Evolutionary conservation across 2,113 vertebrate species (phyloP).

Genomic region (Ascaphus truei): DNA sequence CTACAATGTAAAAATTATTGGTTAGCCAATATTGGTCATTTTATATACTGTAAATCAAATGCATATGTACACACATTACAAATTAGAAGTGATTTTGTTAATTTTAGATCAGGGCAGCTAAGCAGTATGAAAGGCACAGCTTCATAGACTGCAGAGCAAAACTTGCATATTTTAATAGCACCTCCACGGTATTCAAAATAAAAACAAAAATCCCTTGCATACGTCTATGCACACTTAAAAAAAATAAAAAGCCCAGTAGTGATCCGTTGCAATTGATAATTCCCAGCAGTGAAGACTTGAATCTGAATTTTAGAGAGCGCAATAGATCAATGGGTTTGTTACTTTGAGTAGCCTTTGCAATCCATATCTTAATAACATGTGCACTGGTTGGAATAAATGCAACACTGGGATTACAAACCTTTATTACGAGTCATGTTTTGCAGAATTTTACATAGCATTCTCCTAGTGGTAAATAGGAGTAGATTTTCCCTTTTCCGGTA

Average conservation of each 20-base stretch:
- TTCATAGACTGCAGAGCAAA: no score
- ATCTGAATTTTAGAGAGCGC: conserved; percentile 14
- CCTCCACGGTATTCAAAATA: neutral
- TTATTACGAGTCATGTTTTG: conserved; percentile 10
- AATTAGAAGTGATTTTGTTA: no score
- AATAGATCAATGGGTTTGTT: conserved; percentile 16
- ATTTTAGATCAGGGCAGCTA: no score
- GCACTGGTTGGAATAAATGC: neutral
- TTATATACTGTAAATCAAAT: no score
- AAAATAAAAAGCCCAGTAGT: neutral
- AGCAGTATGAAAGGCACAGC: no score
- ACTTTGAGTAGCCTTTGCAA: neutral
- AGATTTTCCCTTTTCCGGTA: neutral
- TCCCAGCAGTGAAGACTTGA: neutral
- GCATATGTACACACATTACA: no score
- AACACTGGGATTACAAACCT: conserved; percentile 7
- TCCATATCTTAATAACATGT: conserved; percentile 18
- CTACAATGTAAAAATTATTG: no score
- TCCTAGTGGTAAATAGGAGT: neutral
- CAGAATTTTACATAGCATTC: neutral
- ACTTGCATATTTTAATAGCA: neutral
- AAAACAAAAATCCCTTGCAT: neutral
- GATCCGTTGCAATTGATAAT: conserved; percentile 11
- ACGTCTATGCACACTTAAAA: neutral
- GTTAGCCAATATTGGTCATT: no score